Conservation (phyloP, 2,888 invertebrate genomes). For the Cecidostiba fungosa region DNA sequence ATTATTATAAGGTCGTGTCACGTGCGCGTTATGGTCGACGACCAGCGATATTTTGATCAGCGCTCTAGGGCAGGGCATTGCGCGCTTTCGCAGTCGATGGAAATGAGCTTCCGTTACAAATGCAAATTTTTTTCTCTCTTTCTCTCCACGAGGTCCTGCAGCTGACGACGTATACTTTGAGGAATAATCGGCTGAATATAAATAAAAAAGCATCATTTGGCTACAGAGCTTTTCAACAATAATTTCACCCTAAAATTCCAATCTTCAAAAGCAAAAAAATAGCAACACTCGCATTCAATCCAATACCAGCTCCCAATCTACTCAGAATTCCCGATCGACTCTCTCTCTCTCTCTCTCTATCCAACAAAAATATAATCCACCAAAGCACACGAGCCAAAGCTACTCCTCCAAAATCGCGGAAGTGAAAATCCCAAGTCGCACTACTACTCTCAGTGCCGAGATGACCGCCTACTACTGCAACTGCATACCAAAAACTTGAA, state of each 20-base stretch:
- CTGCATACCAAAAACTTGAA: constrained; percentile 18
- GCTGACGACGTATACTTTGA: neutral
- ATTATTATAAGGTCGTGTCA: constrained; percentile 16
- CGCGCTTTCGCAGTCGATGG: neutral
- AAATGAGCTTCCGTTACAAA: constrained; percentile 20
- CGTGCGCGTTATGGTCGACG: constrained; percentile 16
- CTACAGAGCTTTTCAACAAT: too few species aligned
- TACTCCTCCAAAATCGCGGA: neutral
- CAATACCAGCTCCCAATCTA: neutral
- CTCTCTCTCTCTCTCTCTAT: too few species aligned
- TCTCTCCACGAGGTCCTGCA: neutral
- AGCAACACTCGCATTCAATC: neutral
- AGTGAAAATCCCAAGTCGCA: neutral
- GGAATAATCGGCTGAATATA: neutral
- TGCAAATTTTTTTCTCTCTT: constrained; percentile 15
- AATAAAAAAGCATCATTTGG: too few species aligned
- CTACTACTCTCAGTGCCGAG: constrained; percentile 10
- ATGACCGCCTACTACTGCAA: constrained; percentile 6
- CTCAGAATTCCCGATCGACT: neutral
- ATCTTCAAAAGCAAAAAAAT: too few species aligned
- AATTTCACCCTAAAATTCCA: too few species aligned
- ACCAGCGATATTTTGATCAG: constrained; percentile 27
- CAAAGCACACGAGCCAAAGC: neutral
- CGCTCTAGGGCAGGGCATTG: neutral
- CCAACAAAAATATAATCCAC: constrained; percentile 15